A percentile compares a stretch with the other conserved stretches of the same genome.
Conservation (phyloP, 2,797 vertebrate genomes). For the Malurus splendens region DNA sequence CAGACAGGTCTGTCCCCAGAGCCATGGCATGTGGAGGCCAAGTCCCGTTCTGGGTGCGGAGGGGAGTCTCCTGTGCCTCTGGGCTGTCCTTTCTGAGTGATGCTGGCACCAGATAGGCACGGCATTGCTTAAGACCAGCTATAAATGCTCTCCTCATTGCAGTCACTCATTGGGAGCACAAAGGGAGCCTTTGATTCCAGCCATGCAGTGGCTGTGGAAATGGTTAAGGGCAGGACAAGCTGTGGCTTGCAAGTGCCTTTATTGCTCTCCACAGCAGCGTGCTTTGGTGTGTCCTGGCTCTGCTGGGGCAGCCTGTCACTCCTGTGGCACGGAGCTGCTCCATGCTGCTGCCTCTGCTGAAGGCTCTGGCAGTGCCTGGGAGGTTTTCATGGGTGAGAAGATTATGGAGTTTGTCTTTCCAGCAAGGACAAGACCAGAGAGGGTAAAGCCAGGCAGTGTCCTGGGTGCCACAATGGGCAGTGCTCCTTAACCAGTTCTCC, state of each 20-base stretch:
- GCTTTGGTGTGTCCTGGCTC: neutral
- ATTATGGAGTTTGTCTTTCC: neutral
- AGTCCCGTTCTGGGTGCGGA: neutral
- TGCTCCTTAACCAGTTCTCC: neutral
- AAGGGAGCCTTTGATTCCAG: constrained; percentile 43
- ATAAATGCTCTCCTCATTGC: neutral
- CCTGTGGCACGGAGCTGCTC: fast-evolving
- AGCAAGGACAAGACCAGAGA: neutral
- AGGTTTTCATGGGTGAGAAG: neutral
- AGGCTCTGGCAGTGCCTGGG: neutral
- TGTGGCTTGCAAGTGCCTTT: neutral
- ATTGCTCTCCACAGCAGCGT: neutral
- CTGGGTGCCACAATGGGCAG: neutral
- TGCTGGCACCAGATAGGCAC: neutral
- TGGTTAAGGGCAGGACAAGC: constrained; percentile 31
- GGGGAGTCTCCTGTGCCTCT: neutral
- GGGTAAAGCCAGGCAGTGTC: neutral
- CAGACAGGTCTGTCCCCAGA: neutral
- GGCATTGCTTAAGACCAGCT: neutral
- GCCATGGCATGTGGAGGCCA: neutral
- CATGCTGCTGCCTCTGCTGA: neutral
- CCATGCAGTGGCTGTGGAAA: neutral
- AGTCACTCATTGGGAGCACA: neutral
- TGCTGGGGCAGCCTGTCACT: neutral
- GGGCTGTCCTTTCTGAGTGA: neutral